phyloP scores from a whole-genome alignment of 2,797 vertebrate genomes.

The Okamejei kenojei region DNA sequence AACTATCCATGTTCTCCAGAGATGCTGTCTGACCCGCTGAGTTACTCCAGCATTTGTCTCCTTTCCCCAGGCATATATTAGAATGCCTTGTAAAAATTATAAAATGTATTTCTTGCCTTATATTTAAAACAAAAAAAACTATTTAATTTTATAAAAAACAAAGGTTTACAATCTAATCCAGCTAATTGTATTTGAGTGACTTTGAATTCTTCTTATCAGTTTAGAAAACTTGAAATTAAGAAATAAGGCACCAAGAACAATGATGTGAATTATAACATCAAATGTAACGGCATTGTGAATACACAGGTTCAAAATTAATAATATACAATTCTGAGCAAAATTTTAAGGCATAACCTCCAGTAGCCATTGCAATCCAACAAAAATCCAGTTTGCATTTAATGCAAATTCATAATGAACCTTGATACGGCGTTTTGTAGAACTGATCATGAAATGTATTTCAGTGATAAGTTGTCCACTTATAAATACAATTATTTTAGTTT shows the following conservation, averaged over 20 bases:
- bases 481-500: not conserved
- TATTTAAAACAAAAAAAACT: not conserved
- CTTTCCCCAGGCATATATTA: not conserved
- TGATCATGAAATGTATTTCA: not conserved
- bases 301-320: not conserved
- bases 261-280: not conserved
- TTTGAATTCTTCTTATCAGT: not conserved
- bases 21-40: no score
- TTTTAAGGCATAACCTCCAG: not conserved
- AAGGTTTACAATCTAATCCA: constrained; percentile 7
- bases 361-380: not conserved
- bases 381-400: not conserved
- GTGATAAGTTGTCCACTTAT: not conserved
- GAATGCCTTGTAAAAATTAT: constrained; percentile 13
- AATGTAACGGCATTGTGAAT: not conserved
- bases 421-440: not conserved
- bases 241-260: constrained; percentile 32
- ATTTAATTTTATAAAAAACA: not conserved
- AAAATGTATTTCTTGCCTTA: not conserved
- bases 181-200: constrained; percentile 14
- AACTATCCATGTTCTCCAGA: no score
- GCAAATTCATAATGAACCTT: constrained; percentile 2
- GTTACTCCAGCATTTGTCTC: no score
- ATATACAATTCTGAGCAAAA: not conserved
- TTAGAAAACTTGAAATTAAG: not conserved